Evolutionary conservation across 2,113 vertebrate genomes (phyloP).

Genomic region (Paraplagusia blochii): DNA sequence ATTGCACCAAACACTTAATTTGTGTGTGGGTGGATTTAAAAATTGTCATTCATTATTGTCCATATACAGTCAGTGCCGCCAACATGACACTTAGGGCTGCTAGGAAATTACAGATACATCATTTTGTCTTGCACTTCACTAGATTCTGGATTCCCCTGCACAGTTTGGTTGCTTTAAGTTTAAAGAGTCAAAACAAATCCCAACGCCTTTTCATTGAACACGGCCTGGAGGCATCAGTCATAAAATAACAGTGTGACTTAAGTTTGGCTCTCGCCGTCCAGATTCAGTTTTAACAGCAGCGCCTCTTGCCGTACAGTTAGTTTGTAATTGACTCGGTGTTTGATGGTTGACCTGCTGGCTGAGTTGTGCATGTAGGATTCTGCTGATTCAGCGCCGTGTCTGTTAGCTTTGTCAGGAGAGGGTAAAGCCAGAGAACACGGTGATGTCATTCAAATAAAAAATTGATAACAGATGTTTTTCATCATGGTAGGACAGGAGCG

Average conservation of each 20-base stretch:
- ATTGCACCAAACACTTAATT: too few species aligned
- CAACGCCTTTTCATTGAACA: constrained; percentile 18
- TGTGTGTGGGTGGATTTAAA: too few species aligned
- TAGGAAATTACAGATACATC: constrained; percentile 44
- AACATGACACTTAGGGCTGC: constrained; percentile 20
- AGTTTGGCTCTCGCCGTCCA: constrained; percentile 9
- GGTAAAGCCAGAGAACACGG: constrained; percentile 36
- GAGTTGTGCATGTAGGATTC: constrained; percentile 42
- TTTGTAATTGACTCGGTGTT: constrained; percentile 55
- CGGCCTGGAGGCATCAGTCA: constrained; percentile 19
- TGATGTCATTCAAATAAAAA: constrained; percentile 61
- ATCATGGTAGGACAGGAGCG: constrained; percentile 1
- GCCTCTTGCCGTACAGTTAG: constrained; percentile 9
- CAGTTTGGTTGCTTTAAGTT: constrained; percentile 19
- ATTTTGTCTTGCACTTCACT: constrained; percentile 38
- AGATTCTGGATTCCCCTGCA: constrained; percentile 13
- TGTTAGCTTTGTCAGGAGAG: constrained; percentile 23
- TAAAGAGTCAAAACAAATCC: constrained; percentile 29
- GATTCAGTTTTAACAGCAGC: constrained; percentile 32
- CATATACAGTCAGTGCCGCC: not conserved
- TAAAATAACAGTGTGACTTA: constrained; percentile 27
- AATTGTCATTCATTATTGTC: too few species aligned
- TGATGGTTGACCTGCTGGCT: constrained; percentile 68
- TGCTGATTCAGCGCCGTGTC: constrained; percentile 33
- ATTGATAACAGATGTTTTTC: constrained; percentile 65